Evolutionary conservation across 2,113 vertebrate genomes (phyloP).

Genomic region (Lanius ludovicianus): DNA sequence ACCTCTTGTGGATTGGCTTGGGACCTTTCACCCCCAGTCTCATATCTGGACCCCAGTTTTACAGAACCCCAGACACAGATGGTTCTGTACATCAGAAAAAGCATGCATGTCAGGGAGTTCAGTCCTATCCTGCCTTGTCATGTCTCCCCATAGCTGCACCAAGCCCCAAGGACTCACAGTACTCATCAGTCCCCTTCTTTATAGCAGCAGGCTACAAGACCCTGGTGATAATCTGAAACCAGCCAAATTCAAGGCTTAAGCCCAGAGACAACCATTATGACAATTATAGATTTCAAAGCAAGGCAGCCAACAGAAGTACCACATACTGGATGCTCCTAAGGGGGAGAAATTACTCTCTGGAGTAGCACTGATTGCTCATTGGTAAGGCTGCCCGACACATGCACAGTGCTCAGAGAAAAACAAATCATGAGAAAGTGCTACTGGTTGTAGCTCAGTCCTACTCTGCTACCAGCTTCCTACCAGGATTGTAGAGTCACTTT

Average conservation of each 20-base stretch:
- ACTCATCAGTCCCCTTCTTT: background rate
- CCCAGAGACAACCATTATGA: background rate
- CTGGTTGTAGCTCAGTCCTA: background rate
- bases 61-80: background rate
- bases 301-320: background rate
- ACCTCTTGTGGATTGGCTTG: background rate
- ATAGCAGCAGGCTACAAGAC: background rate
- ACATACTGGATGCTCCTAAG: background rate
- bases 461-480: background rate
- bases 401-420: background rate
- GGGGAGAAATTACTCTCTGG: background rate
- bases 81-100: background rate
- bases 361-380: background rate
- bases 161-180: background rate
- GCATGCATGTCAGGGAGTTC: fast-evolving
- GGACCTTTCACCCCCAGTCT: background rate
- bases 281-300: background rate
- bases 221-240: background rate
- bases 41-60: background rate
- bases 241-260: background rate
- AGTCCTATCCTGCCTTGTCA: background rate
- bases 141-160: background rate
- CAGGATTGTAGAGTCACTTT: background rate
- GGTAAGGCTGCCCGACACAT: background rate
- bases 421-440: background rate